These are phyloP conservation scores for Pheucticus melanocephalus DNA, from an alignment of 2,113 vertebrate species.

Conservation along the genomic window DNA sequence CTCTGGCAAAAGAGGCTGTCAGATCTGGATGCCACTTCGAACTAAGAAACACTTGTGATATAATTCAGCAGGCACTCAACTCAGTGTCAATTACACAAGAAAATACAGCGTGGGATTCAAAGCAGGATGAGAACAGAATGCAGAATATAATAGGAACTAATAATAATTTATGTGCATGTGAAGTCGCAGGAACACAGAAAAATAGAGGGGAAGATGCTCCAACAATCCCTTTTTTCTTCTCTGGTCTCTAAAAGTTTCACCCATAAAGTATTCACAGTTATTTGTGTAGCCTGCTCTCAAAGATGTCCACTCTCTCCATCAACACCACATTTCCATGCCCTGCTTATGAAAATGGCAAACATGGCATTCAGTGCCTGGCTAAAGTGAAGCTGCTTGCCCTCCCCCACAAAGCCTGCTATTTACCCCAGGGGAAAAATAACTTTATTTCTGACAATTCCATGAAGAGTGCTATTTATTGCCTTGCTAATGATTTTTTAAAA, in stretches of 20 bases:
- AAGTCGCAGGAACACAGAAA: background rate
- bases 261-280: background rate
- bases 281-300: background rate
- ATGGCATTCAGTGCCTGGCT: background rate
- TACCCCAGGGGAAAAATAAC: background rate
- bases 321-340: background rate
- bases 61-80: background rate
- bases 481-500: background rate
- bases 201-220: background rate
- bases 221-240: background rate
- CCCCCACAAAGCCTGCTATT: background rate
- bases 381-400: rapidly evolving
- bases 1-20: background rate
- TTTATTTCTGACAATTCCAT: background rate
- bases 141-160: background rate
- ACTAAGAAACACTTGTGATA: background rate
- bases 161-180: background rate
- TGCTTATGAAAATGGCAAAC: background rate
- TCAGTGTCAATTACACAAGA: background rate
- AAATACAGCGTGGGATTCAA: background rate
- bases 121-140: background rate
- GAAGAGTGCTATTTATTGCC: background rate
- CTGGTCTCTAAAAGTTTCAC: background rate
- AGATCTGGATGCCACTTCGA: background rate
- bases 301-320: background rate